Base-by-base conservation (phyloP, 2,888 invertebrate genomes). In the Congeria kusceri region DNA sequence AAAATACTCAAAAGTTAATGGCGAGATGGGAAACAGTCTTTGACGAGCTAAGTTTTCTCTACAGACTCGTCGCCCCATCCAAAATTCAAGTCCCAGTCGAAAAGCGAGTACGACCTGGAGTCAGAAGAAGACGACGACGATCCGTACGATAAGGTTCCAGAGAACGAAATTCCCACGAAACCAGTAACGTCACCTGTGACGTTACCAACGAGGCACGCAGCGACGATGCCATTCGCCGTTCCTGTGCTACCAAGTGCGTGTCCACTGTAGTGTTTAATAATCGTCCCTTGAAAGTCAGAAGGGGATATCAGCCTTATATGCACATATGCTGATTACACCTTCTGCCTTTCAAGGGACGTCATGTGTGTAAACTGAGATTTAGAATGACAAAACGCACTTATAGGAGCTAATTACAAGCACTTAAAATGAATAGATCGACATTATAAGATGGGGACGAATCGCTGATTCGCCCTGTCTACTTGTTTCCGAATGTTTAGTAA, bases 41-140 rank as follows among this genome's bases (percentile, higher is more conserved):
- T 32, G 32, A 4, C 4, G 4, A 32, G 4, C 11, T 4, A 7
- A 11, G 4, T 32, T 32, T 32, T 20, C 49, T 18, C 18, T 15
- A 49, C 49, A 49, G 49, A 4, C 49, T 20, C n/a, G 49, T 18
- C 18, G 18, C 7, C 49, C n/a, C n/a, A 15, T 9, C 7, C 18
- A 18, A 4, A 3, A 5, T 20, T 20, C 3, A 49, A 20, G 20
- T 3, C 49, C 7, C 15, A 4, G 18, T 44, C 65, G n/a, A 59
- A 57, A 23, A 72, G 72, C 2, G 80, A 80, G 53, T 80, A 80
- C 59, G 76, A 72, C 44, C 65, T 80, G 4, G 73, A 69, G 49
- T 63, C 63, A 18, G 64, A 67, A 5, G 74, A 75, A 39, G 69
- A 69, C 3, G 64, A 70, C 11, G 62, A 58, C 4, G 77, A 77